Percentiles rank a stretch among this genome's conserved stretches.
Conservation (phyloP, 1,140 invertebrate species). For the Aphaenogaster ashmeadi region DNA sequence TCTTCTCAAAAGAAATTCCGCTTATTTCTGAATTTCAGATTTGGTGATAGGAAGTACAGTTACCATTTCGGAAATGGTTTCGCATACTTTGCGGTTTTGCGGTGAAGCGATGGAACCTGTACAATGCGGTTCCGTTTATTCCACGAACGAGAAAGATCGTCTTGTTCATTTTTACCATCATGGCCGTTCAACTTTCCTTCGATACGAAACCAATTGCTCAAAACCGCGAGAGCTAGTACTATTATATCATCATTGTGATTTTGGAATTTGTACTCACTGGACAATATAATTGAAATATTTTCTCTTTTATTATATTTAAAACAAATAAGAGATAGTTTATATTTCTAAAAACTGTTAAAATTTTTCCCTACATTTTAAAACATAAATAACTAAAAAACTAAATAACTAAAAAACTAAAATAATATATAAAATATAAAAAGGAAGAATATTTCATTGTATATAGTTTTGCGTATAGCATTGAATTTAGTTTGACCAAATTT, state of each 20-base stretch:
- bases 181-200: constrained; percentile 29
- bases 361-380: neutral
- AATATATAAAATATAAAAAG: neutral
- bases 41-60: neutral
- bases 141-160: neutral
- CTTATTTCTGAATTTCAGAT: neutral
- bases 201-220: constrained; percentile 13
- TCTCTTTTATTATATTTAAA: neutral
- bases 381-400: neutral
- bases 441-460: neutral
- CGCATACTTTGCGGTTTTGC: constrained; percentile 41
- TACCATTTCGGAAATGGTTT: constrained; percentile 15
- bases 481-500: constrained; percentile 56
- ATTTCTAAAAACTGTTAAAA: neutral
- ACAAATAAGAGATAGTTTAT: neutral
- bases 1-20: neutral
- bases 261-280: neutral
- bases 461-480: neutral
- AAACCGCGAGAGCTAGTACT: neutral
- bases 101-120: neutral
- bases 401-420: neutral
- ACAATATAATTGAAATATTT: neutral
- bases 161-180: constrained; percentile 1
- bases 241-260: neutral
- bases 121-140: constrained; percentile 13